These are phyloP conservation scores for Pampus argenteus DNA, from an alignment of 2,797 vertebrate species.

Conservation along the genomic window DNA sequence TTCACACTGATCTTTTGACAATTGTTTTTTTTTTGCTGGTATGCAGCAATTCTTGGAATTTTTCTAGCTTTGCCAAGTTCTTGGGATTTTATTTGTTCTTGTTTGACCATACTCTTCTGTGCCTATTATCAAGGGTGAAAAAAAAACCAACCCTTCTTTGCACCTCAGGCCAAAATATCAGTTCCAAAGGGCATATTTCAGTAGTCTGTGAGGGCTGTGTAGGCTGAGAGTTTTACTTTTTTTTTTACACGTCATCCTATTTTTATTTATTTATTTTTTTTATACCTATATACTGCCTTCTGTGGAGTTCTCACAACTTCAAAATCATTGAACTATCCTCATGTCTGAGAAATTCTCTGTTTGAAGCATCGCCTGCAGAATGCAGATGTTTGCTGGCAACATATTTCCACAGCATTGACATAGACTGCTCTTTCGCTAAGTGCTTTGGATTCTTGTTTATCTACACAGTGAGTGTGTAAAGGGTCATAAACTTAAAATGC, in stretches of 20 bases:
- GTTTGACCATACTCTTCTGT: slow-evolving; percentile 42
- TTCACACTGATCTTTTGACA: slow-evolving; percentile 13
- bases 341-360: slow-evolving; percentile 32
- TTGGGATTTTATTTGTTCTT: slow-evolving; percentile 14
- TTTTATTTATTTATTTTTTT: slow-evolving; percentile 2
- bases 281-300: not conserved
- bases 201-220: slow-evolving; percentile 36
- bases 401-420: slow-evolving; percentile 1
- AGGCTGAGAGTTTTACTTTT: slow-evolving; percentile 44
- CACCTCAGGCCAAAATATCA: slow-evolving; percentile 56
- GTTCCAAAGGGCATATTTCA: slow-evolving; percentile 69
- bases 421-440: not conserved
- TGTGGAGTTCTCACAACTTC: slow-evolving; percentile 35
- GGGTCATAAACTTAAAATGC: not conserved
- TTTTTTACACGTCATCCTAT: slow-evolving; percentile 22
- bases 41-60: slow-evolving; percentile 35
- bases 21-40: slow-evolving; percentile 34
- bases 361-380: slow-evolving; percentile 29
- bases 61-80: slow-evolving; percentile 35
- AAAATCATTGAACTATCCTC: slow-evolving; percentile 41
- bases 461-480: not conserved
- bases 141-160: slow-evolving; percentile 46
- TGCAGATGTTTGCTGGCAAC: slow-evolving; percentile 37
- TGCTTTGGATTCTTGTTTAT: not conserved
- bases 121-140: slow-evolving; percentile 47